Evolutionary conservation across 2,888 invertebrate species (phyloP).

Genomic region (Drosophila hawaiiensis): DNA sequence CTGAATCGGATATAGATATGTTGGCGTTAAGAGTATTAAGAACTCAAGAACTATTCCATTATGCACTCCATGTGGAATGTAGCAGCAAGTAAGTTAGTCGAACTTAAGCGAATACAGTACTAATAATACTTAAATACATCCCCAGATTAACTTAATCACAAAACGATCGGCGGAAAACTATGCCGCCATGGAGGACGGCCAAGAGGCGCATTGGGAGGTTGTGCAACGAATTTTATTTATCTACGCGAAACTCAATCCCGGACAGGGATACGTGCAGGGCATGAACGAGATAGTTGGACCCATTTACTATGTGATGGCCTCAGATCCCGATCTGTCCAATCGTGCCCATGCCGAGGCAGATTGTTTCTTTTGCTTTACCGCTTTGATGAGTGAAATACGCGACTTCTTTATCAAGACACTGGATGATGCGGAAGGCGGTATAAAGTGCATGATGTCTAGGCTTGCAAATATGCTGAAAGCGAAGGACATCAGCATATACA

Average conservation of each 20-base stretch:
- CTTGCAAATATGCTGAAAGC: slow-evolving; percentile 91
- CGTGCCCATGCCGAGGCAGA: slow-evolving; percentile 98
- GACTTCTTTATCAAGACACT: slow-evolving; percentile 98
- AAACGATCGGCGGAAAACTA: slow-evolving; percentile 93
- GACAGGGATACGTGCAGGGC: slow-evolving; percentile 98
- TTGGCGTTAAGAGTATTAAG: slow-evolving; percentile 22
- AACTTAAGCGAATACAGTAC: background rate
- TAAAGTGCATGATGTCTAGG: slow-evolving; percentile 94
- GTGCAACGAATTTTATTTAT: slow-evolving; percentile 98
- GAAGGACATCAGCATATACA: slow-evolving; percentile 92
- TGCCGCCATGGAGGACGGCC: slow-evolving; percentile 93
- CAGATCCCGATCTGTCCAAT: slow-evolving; percentile 92
- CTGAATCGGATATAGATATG: background rate
- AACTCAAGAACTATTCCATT: slow-evolving; percentile 32
- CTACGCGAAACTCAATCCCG: slow-evolving; percentile 99
- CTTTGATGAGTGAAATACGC: slow-evolving; percentile 98
- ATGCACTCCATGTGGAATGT: slow-evolving; percentile 56
- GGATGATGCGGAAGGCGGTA: slow-evolving; percentile 96
- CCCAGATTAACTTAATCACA: slow-evolving; percentile 89
- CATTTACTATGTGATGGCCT: slow-evolving; percentile 98
- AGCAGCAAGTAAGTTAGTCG: slow-evolving; percentile 74
- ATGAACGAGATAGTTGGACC: slow-evolving; percentile 99
- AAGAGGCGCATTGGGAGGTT: slow-evolving; percentile 99
- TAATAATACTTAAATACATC: slow-evolving; percentile 1
- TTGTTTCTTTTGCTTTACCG: slow-evolving; percentile 99